Conservation (phyloP, 2,888 invertebrate genomes). For the Campoplex capitator region DNA sequence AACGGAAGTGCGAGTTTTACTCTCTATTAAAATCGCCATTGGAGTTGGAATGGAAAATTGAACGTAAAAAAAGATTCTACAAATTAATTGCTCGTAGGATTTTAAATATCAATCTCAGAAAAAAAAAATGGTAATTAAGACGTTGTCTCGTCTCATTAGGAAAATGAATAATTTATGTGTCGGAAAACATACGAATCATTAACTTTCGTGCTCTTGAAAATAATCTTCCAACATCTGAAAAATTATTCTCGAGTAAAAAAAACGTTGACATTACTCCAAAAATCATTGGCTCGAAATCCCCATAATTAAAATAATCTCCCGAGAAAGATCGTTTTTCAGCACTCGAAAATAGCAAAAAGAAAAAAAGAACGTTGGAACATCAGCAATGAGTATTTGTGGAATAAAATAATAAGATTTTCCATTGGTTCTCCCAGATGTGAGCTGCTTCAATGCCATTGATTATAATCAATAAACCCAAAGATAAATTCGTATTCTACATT, state of each 20-base stretch:
- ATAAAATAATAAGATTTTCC: background rate
- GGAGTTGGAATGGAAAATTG: too few relatives aligned
- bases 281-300: background rate
- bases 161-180: background rate
- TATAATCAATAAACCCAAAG: background rate
- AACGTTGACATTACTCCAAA: too few relatives aligned
- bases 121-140: background rate
- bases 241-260: too few relatives aligned
- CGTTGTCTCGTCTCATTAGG: background rate
- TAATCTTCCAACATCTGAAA: background rate
- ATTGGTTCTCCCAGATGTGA: background rate
- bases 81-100: background rate
- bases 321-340: background rate
- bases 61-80: background rate
- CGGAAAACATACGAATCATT: too few relatives aligned
- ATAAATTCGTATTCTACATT: background rate
- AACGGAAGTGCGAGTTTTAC: constrained; percentile 19
- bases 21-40: constrained; percentile 6
- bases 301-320: background rate
- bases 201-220: too few relatives aligned
- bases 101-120: background rate
- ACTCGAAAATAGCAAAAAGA: background rate
- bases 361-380: background rate
- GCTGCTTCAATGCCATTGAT: background rate
- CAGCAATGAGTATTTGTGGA: background rate